Percentiles rank a stretch among this genome's conserved stretches.
These are phyloP conservation scores for Craseonycteris thonglongyai DNA, from an alignment of 2,113 vertebrate species.

Conservation along the genomic window DNA sequence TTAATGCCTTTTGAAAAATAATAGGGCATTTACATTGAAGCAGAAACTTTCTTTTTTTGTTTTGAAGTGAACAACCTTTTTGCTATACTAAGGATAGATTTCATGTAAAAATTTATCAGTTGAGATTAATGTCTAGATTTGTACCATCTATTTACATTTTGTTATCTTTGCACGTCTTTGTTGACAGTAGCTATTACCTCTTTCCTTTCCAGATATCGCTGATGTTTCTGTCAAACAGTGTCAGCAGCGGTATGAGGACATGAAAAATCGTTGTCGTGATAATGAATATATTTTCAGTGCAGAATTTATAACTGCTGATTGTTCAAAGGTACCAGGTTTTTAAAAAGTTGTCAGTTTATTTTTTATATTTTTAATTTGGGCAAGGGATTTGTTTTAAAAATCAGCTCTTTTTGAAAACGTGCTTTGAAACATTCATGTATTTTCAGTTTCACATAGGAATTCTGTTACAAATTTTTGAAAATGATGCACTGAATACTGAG, in stretches of 20 bases:
- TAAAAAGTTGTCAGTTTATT: neutral
- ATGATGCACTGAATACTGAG: neutral
- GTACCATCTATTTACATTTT: neutral
- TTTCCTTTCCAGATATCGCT: slow-evolving; percentile 86
- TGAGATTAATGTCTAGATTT: neutral
- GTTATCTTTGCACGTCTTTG: neutral
- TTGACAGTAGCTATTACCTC: neutral
- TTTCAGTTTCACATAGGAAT: slow-evolving; percentile 42
- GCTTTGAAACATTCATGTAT: neutral
- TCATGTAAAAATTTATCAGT: neutral
- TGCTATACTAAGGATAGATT: neutral
- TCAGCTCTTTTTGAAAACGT: neutral
- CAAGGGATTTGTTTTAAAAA: slow-evolving; percentile 26
- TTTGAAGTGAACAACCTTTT: slow-evolving; percentile 19
- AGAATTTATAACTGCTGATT: slow-evolving; percentile 94
- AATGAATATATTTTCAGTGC: slow-evolving; percentile 88
- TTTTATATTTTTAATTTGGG: neutral
- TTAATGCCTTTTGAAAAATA: neutral
- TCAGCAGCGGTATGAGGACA: slow-evolving; percentile 90
- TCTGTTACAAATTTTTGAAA: neutral
- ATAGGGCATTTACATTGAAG: neutral
- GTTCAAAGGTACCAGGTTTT: slow-evolving; percentile 85
- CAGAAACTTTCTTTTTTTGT: neutral
- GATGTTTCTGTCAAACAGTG: slow-evolving; percentile 94
- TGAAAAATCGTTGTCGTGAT: slow-evolving; percentile 84